Conservation (phyloP, 30 jellyfish, hydroid and myxozoan species). For the Mastigias papua region DNA sequence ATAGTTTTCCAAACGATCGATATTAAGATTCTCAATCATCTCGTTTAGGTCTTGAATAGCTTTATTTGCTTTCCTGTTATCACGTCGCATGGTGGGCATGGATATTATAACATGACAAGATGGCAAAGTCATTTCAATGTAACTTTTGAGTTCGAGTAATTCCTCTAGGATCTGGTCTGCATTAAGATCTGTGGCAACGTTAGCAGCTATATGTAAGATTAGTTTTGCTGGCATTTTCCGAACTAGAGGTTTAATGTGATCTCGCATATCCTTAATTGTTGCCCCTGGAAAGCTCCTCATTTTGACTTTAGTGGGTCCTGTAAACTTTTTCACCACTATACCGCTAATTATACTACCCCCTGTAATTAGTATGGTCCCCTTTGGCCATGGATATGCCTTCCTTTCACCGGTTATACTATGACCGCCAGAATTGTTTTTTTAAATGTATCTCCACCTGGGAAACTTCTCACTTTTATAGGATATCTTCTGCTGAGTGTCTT, state of each 20-base stretch:
- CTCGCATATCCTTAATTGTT: neutral
- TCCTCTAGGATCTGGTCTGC: neutral
- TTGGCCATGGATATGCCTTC: neutral
- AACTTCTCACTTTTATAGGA: neutral
- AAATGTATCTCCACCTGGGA: neutral
- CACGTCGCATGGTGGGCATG: neutral
- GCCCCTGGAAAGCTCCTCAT: neutral
- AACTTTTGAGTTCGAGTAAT: neutral
- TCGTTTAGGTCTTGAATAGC: neutral
- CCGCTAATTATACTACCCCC: neutral
- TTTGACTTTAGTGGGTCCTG: neutral
- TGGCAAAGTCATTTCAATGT: neutral
- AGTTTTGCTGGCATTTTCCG: neutral
- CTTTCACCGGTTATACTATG: neutral
- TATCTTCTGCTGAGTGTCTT: neutral
- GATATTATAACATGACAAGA: neutral
- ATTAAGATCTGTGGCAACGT: neutral
- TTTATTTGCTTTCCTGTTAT: neutral
- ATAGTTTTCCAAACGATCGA: neutral
- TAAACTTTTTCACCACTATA: neutral
- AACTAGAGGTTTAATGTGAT: neutral
- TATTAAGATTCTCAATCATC: neutral
- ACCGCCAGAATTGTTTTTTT: neutral
- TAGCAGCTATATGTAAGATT: neutral
- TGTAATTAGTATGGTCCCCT: neutral